Percentiles rank a stretch among this genome's conserved stretches.
Evolutionary conservation across 2,113 vertebrate species (phyloP).

Genomic region (Boulengeromyrus knoepffleri): DNA sequence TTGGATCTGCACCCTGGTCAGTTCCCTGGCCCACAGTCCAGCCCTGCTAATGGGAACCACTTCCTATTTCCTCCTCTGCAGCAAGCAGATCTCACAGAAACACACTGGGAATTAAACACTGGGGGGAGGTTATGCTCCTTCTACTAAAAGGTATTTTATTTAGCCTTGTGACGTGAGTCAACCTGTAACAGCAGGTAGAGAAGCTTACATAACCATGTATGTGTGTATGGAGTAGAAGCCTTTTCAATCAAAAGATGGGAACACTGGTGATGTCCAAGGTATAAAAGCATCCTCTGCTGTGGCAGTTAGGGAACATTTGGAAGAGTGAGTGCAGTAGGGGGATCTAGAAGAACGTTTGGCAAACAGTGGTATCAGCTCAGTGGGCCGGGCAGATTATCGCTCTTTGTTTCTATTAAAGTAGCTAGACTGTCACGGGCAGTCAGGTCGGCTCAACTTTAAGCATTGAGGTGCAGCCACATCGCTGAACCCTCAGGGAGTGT

Average conservation of each 20-base stretch:
- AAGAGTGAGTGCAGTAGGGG: background rate
- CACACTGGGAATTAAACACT: background rate
- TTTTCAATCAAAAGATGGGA: background rate
- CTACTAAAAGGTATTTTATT: background rate
- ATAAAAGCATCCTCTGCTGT: background rate
- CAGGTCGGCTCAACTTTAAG: background rate
- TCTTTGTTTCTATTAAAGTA: background rate
- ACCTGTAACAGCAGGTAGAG: background rate
- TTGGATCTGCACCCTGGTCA: conserved; percentile 62
- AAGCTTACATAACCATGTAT: background rate
- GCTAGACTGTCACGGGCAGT: background rate
- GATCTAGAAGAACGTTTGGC: background rate
- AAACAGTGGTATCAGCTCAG: background rate
- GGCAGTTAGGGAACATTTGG: background rate
- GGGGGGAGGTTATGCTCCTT: background rate
- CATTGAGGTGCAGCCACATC: background rate
- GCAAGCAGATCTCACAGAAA: conserved; percentile 41
- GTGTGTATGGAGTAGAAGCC: background rate
- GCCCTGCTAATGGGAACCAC: conserved; percentile 51
- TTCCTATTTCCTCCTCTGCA: conserved; percentile 62
- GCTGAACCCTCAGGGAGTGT: background rate
- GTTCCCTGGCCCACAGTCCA: conserved; percentile 54
- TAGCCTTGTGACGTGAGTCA: background rate
- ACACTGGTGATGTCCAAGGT: background rate
- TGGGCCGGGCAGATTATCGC: background rate